Evolutionary conservation across 2,113 vertebrate genomes (phyloP).

Genomic region (Caranx ignobilis): DNA sequence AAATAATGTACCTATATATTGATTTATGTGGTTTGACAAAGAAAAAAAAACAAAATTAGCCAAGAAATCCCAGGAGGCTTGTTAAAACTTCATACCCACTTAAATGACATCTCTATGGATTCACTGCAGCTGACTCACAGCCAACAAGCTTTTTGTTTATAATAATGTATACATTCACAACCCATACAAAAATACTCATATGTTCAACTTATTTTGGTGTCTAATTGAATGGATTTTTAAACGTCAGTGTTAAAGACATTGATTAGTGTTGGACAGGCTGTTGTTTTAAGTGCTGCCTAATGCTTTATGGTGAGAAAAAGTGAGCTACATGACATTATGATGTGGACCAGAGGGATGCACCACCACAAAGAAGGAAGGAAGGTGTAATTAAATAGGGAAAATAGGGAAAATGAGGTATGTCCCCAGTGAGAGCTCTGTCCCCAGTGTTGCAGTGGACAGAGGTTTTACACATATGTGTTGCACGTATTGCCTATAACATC

Average conservation of each 20-base stretch:
- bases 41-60: background rate
- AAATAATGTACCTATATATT: background rate
- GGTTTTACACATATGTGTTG: background rate
- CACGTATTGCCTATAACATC: background rate
- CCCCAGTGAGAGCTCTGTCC: background rate
- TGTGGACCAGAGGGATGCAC: background rate
- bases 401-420: background rate
- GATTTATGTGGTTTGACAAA: background rate
- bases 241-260: too few relatives aligned
- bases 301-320: background rate
- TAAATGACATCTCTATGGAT: background rate
- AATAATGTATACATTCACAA: too few relatives aligned
- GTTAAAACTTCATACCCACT: constrained; percentile 7
- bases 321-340: background rate
- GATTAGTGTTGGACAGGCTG: background rate
- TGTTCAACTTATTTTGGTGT: too few relatives aligned
- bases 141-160: too few relatives aligned
- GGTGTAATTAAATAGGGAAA: background rate
- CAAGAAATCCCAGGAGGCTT: background rate
- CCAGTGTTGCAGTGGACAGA: background rate
- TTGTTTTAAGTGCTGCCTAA: background rate
- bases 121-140: background rate
- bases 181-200: too few relatives aligned
- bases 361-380: background rate
- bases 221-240: too few relatives aligned